A percentile compares a stretch with the other conserved stretches of the same genome.
Evolutionary conservation across 2,113 vertebrate genomes (phyloP).

Genomic region (Heloderma charlesbogerti): DNA sequence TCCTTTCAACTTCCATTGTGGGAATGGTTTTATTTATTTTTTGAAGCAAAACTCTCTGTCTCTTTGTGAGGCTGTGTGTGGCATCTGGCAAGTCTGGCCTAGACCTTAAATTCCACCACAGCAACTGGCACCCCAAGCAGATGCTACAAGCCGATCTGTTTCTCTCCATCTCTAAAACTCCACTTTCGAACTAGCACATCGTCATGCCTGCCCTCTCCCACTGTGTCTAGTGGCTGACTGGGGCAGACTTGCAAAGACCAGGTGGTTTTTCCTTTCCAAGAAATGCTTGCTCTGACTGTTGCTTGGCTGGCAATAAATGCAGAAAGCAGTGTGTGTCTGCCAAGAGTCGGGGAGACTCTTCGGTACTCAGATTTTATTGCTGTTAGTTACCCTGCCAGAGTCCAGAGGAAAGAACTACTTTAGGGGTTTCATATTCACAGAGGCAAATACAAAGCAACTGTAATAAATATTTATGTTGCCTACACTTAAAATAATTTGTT

Average conservation of each 20-base stretch:
- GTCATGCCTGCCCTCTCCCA: neutral
- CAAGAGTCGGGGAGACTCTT: neutral
- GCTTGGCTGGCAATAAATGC: constrained; percentile 19
- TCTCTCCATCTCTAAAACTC: constrained; percentile 17
- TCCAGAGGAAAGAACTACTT: constrained; percentile 22
- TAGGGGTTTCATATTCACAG: constrained; percentile 14
- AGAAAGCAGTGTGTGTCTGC: neutral
- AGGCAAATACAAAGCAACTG: constrained; percentile 36
- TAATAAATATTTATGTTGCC: constrained; percentile 65
- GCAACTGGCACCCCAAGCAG: constrained; percentile 2
- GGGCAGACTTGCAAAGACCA: constrained; percentile 19
- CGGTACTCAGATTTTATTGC: constrained; percentile 16
- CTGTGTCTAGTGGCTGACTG: neutral
- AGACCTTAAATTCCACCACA: neutral
- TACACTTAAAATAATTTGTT: constrained; percentile 62
- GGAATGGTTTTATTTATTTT: neutral
- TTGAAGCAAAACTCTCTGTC: neutral
- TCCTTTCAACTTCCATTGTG: neutral
- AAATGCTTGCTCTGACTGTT: neutral
- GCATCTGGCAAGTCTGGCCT: neutral
- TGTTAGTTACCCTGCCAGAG: constrained; percentile 17
- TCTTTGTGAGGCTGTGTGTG: neutral
- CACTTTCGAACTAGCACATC: neutral
- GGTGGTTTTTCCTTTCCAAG: neutral
- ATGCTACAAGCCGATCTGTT: neutral